Base-by-base conservation (phyloP, 2,797 vertebrate species). In the Pseudomugil tenellus region DNA sequence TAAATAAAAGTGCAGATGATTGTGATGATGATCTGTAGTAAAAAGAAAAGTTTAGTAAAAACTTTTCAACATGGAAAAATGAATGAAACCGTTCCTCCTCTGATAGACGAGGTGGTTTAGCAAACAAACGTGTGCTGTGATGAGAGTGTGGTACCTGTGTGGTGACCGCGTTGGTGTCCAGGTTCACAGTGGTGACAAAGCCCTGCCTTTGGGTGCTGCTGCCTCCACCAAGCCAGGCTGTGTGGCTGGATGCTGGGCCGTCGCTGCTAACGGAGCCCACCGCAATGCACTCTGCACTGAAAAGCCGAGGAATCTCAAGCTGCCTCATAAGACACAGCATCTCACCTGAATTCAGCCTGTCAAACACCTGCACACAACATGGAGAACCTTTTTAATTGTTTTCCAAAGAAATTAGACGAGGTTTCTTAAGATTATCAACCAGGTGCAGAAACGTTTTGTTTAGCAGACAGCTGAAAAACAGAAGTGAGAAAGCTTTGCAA, bases 271-370 rank as follows among this genome's bases (percentile, higher is more conserved):
- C 70, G 21, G 57, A 86, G 48, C 92, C 84, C 66, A 95, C 86
- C 0, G 93, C 81, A 72, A 98, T 91, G 83, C 97, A 98, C 74
- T 98, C 96, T 0, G 94, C 92, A 16, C 74, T 90, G 17, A 92
- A 72, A 0, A 88, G 79, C 51, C 85, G 85, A 6, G 93, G 87
- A 51, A 96, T 81, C 16, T 83, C 79, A 77, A 96, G 63, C 67
- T 92, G 93, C 79, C 91, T 95, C 93, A 95, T 95, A 70, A 99
- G 91, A 84, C 96, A 96, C 81, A 97, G 76, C 69, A 98, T 94
- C 58, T 96, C 94, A 13, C 94, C 96, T 1, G 97, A 97, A 70
- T 95, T 97, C 89, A 99, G 90, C 76, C 93, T 84, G 21, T 97
- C 95, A 87, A 96, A 98, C 77, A 97, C 94, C 97, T 99, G 68